phyloP scores from a whole-genome alignment of 92 coral and sea anemone species.

The Epizoanthus ramosus region DNA sequence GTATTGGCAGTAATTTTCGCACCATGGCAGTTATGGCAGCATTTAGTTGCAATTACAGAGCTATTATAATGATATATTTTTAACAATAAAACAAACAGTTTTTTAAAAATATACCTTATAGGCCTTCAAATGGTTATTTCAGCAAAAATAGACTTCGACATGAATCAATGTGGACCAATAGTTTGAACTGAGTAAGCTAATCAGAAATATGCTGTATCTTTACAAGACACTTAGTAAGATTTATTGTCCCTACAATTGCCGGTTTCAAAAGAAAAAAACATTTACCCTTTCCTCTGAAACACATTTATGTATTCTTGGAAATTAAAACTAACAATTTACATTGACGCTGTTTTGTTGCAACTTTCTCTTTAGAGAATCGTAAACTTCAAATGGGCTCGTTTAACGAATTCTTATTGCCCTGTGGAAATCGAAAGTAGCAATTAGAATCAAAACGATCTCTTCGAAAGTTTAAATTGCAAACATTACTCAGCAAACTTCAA shows the following conservation, averaged over 20 bases:
- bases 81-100: constrained; percentile 34
- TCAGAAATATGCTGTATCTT: constrained; percentile 35
- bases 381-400: background rate
- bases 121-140: constrained; percentile 13
- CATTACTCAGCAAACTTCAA: no score
- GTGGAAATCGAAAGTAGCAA: background rate
- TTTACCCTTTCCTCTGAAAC: constrained; percentile 38
- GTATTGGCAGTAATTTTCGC: constrained; percentile 42
- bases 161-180: constrained; percentile 3
- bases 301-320: constrained; percentile 31
- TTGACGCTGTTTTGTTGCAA: constrained; percentile 5
- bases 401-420: constrained; percentile 12
- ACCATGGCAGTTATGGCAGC: constrained; percentile 44
- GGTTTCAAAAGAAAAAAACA: constrained; percentile 29
- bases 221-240: constrained; percentile 45
- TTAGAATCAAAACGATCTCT: background rate
- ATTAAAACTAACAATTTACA: constrained; percentile 31
- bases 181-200: constrained; percentile 2
- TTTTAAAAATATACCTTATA: background rate
- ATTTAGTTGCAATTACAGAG: constrained; percentile 44
- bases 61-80: constrained; percentile 35
- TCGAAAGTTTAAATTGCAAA: no score
- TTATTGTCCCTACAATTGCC: constrained; percentile 27
- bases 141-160: background rate
- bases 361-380: constrained; percentile 17